Evolutionary conservation across 2,888 invertebrate species (phyloP).

Genomic region (Zaprionus lineosus): DNA sequence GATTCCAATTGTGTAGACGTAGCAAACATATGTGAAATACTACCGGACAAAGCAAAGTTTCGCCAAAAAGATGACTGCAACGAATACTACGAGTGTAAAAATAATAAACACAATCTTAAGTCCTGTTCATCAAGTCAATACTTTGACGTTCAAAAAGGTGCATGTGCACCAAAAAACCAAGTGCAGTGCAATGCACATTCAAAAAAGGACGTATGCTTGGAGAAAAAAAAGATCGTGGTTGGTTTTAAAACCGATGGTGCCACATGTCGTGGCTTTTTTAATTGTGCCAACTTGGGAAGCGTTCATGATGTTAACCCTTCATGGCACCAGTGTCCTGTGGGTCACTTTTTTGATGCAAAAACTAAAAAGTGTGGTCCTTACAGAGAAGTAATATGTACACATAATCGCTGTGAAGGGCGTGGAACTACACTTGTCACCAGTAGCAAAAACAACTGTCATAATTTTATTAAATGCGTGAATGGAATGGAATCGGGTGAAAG

Average conservation of each 20-base stretch:
- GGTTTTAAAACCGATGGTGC: constrained; percentile 56
- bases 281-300: constrained; percentile 45
- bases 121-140: constrained; percentile 52
- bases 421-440: constrained; percentile 64
- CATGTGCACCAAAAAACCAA: constrained; percentile 49
- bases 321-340: constrained; percentile 73
- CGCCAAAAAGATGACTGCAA: constrained; percentile 64
- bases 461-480: constrained; percentile 67
- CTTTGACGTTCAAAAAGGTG: constrained; percentile 58
- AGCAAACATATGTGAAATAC: constrained; percentile 71
- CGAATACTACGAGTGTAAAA: constrained; percentile 70
- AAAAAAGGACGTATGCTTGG: constrained; percentile 45
- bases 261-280: constrained; percentile 78
- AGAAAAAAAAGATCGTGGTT: constrained; percentile 8
- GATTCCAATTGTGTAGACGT: constrained; percentile 68
- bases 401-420: constrained; percentile 80
- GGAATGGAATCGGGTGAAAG: constrained; percentile 26
- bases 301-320: constrained; percentile 63
- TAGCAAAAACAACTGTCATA: constrained; percentile 68
- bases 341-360: constrained; percentile 62
- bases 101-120: constrained; percentile 21
- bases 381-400: constrained; percentile 53
- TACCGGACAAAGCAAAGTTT: constrained; percentile 61
- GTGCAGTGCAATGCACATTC: constrained; percentile 68
- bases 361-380: constrained; percentile 53